These are phyloP conservation scores for Steinernema hermaphroditum DNA, from an alignment of 2,888 invertebrate genomes.

Conservation along the genomic window DNA sequence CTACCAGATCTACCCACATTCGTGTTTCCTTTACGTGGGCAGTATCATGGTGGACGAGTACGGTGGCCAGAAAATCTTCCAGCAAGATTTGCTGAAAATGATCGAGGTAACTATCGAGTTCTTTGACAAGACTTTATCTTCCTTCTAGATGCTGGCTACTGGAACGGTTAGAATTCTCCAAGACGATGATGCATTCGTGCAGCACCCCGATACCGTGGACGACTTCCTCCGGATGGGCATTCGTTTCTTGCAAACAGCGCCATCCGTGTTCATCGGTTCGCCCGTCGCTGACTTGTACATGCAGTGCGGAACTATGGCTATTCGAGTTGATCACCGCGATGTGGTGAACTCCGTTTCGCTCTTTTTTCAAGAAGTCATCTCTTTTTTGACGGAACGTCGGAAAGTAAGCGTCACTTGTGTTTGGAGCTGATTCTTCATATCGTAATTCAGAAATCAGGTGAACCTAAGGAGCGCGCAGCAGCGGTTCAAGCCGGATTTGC, in stretches of 20 bases:
- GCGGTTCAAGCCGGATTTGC: constrained; percentile 37
- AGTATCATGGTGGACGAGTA: constrained; percentile 84
- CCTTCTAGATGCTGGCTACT: constrained; percentile 68
- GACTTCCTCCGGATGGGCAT: constrained; percentile 85
- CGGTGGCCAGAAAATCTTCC: constrained; percentile 76
- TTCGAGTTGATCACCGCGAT: constrained; percentile 75
- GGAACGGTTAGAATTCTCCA: constrained; percentile 62
- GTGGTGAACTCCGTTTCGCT: constrained; percentile 89
- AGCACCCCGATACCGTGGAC: constrained; percentile 96
- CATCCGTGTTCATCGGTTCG: constrained; percentile 80
- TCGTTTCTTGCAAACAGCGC: constrained; percentile 81
- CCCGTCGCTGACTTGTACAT: constrained; percentile 77
- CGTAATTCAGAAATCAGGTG: no score
- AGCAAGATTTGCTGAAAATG: constrained; percentile 81
- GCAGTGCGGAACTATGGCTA: constrained; percentile 81
- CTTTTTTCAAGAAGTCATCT: constrained; percentile 83
- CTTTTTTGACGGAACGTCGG: constrained; percentile 50
- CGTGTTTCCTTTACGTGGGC: constrained; percentile 83
- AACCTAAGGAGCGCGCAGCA: not conserved
- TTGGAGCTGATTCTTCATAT: no score
- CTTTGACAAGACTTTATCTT: not conserved
- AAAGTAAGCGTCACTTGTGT: no score
- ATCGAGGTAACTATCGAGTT: constrained; percentile 73
- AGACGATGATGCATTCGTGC: constrained; percentile 76
- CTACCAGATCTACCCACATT: constrained; percentile 78